phyloP scores from a whole-genome alignment of 2,113 vertebrate species.

The Nyctereutes procyonoides region DNA sequence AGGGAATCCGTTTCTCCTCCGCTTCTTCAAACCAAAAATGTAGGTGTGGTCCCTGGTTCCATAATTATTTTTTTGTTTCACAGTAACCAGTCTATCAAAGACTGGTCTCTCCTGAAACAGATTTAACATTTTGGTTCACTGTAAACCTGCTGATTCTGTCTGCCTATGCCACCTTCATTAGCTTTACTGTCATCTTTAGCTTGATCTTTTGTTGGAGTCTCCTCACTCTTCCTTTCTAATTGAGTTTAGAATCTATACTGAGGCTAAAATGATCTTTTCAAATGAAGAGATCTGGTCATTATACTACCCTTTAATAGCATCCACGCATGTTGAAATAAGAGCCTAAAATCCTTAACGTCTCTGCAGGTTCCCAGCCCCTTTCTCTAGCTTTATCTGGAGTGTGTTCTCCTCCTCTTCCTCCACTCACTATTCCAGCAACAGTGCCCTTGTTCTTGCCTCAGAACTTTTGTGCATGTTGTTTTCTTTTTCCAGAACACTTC shows the following conservation, averaged over 20 bases:
- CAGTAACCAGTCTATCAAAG: not conserved
- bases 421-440: not conserved
- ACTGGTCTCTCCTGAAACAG: not conserved
- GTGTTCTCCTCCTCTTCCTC: not conserved
- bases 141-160: not conserved
- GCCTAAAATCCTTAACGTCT: not conserved
- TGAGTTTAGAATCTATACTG: conserved; percentile 2
- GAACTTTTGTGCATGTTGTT: not conserved
- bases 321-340: not conserved
- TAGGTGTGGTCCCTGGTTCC: not conserved
- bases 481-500: not conserved
- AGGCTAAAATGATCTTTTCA: not conserved
- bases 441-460: not conserved
- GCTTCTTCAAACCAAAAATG: not conserved
- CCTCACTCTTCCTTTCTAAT: not conserved
- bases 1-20: not conserved
- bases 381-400: not conserved
- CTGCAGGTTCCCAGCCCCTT: not conserved
- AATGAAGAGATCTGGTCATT: not conserved
- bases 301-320: not conserved
- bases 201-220: not conserved
- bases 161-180: not conserved
- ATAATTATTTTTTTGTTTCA: not conserved
- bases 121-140: not conserved
- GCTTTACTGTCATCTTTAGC: not conserved